Evolutionary conservation across 2,888 invertebrate species (phyloP), one percentile per base, ranked within the genome.

Genomic region (Hedya salicella): DNA sequence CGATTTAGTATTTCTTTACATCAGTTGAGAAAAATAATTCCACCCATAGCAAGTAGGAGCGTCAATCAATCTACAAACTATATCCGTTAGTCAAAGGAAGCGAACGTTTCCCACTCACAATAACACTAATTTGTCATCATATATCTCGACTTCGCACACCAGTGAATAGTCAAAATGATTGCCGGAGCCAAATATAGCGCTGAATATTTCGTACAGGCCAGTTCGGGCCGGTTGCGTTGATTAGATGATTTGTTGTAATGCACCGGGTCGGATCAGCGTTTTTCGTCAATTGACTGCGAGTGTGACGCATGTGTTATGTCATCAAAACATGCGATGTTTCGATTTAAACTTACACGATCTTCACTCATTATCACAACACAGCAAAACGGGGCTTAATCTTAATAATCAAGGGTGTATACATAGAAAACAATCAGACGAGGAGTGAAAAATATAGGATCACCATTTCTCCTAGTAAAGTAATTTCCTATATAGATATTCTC

Each of bases 231-330:
- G 66, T 61, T 61, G 9, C n/a, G 40, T 60, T 66, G 40, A 61
- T 66, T 40, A 46, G 65, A 65, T 65, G 65, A 65, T 65, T 64
- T 60, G 65, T 49, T 21, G 53, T 53, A 48, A 65, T 66, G 60
- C 54, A 66, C 54, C 48, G 61, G 60, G 40, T 8, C 64, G 6
- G 25, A n/a, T n/a, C n/a, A 54, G 42, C 53, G 52, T 48, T 66
- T 66, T 66, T 66, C 19, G 61, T 48, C 66, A 61, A 61, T 66
- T 54, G 66, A 40, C 21, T 46, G 36, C 36, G 49, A 19, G 6
- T 44, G 44, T 52, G 6, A 46, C 49, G 48, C 40, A 63, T 16
- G 39, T 21, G 40, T 61, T 61, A 61, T 50, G 61, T 61, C 61
- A 61, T 25, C 39, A 16, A 8, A 32, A 32, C n/a, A 57, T 44